A percentile compares a stretch with the other conserved stretches of the same genome.
Conservation (phyloP, 1,140 invertebrate genomes). For the Macrobrachium rosenbergii region DNA sequence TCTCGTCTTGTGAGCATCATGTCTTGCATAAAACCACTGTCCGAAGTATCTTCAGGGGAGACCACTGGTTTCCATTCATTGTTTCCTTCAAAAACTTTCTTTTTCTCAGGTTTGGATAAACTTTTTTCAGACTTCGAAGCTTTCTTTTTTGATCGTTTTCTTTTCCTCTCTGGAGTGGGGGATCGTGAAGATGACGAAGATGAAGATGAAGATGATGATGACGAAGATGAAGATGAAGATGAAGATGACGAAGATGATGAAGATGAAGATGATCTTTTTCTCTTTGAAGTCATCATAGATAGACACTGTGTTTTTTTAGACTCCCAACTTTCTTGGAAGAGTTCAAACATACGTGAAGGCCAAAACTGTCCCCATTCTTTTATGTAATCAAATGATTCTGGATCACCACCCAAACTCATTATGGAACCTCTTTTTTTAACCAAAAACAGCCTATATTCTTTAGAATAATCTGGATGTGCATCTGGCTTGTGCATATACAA, state of each 20-base stretch:
- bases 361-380: constrained; percentile 18
- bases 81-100: background rate
- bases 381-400: constrained; percentile 1
- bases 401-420: constrained; percentile 21
- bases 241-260: background rate
- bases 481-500: constrained; percentile 27
- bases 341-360: constrained; percentile 2
- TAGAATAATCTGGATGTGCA: constrained; percentile 34
- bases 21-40: too few relatives aligned
- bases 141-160: background rate
- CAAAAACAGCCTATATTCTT: constrained; percentile 32
- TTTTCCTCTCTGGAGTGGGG: background rate
- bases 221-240: background rate
- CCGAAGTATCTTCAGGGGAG: background rate
- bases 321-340: constrained; percentile 21
- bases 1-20: too few relatives aligned
- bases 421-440: background rate
- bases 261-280: background rate
- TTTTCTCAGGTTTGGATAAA: too few relatives aligned
- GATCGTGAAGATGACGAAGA: background rate
- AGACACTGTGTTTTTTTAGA: constrained; percentile 7
- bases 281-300: background rate
- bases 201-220: constrained; percentile 4
- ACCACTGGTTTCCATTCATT: background rate
- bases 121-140: background rate